These are phyloP conservation scores for Orgyia antiqua DNA, from an alignment of 2,888 invertebrate genomes.

Conservation along the genomic window DNA sequence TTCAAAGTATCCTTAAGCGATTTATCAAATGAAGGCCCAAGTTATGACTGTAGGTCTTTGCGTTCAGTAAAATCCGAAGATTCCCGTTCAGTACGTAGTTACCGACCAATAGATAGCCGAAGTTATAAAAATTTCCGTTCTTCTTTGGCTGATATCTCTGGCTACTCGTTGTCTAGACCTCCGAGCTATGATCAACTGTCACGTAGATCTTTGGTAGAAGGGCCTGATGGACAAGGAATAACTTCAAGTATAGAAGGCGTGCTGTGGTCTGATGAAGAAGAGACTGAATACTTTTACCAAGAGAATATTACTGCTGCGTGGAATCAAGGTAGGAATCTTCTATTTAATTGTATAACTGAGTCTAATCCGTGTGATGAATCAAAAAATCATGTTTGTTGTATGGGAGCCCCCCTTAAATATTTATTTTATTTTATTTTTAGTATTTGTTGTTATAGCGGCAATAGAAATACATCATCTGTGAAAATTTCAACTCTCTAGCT, in stretches of 20 bases:
- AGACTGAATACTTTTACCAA: conserved; percentile 72
- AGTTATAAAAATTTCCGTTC: conserved; percentile 68
- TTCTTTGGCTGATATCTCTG: conserved; percentile 59
- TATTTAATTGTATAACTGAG: too few species aligned
- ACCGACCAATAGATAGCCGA: conserved; percentile 64
- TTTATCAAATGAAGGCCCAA: conserved; percentile 51
- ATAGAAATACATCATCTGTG: too few species aligned
- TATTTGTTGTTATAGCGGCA: too few species aligned
- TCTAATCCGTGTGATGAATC: too few species aligned
- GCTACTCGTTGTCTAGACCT: conserved; percentile 53
- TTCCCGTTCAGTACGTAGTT: conserved; percentile 46
- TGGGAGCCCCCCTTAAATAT: too few species aligned
- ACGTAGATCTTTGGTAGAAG: conserved; percentile 62
- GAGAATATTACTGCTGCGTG: conserved; percentile 70
- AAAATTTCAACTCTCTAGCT: too few species aligned
- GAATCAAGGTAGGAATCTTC: conserved; percentile 65
- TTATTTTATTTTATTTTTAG: too few species aligned
- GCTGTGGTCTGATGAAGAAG: conserved; percentile 75
- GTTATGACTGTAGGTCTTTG: conserved; percentile 59
- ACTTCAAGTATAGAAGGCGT: conserved; percentile 76
- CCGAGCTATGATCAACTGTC: conserved; percentile 71
- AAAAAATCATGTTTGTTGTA: too few species aligned
- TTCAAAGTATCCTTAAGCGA: conserved; percentile 70
- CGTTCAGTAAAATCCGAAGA: conserved; percentile 62
- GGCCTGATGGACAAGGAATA: conserved; percentile 50